phyloP scores from a whole-genome alignment of 37 sponge, comb jelly and placozoan species.

The Theonella swinhoei region DNA sequence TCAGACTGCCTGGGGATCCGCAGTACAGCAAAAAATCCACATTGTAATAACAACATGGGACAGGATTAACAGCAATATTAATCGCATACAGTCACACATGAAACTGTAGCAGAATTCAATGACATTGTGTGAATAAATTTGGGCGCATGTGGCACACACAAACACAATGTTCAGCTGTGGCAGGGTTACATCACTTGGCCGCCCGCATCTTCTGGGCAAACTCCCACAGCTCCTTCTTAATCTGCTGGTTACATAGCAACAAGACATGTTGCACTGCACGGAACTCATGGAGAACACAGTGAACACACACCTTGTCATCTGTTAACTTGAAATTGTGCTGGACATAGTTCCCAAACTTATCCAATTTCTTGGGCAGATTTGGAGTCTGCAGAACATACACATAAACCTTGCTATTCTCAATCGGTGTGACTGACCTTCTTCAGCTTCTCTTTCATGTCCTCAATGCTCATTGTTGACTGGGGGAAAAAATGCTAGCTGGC shows the following conservation, averaged over 20 bases:
- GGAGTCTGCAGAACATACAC: no score
- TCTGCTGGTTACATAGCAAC: not conserved
- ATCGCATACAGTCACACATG: no score
- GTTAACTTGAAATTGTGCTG: conserved; percentile 67
- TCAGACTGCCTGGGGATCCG: conserved; percentile 5
- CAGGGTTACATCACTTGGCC: not conserved
- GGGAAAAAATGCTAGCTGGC: not conserved
- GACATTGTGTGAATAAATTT: no score
- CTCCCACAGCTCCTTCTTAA: conserved; percentile 70
- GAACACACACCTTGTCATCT: conserved; percentile 63
- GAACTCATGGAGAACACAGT: no score
- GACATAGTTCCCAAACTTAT: conserved; percentile 78
- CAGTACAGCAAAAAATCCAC: conserved; percentile 18
- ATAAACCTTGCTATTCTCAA: no score
- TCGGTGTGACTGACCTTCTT: conserved; percentile 48
- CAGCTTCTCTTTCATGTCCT: conserved; percentile 60
- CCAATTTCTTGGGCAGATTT: conserved; percentile 78
- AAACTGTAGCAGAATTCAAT: no score
- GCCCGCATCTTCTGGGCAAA: conserved; percentile 53
- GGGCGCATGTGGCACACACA: no score
- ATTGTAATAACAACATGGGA: conserved; percentile 18
- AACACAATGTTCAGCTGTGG: not conserved
- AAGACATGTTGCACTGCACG: no score
- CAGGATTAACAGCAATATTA: no score
- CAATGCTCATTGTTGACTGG: conserved; percentile 19